Percentiles rank a stretch among this genome's conserved stretches.
Conservation (phyloP, 2,888 invertebrate species). For the Gari tellinella region DNA sequence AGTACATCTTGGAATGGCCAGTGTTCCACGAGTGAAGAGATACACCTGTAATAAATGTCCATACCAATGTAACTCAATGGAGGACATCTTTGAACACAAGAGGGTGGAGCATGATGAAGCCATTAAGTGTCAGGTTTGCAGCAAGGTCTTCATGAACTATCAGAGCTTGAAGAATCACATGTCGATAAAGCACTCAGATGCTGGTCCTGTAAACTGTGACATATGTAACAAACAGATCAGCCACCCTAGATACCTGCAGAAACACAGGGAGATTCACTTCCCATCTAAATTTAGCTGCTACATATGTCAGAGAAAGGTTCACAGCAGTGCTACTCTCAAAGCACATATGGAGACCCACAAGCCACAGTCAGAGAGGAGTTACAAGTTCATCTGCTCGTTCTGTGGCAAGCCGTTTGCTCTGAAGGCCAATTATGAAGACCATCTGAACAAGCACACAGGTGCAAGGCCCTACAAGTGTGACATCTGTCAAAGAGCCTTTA, state of each 20-base stretch:
- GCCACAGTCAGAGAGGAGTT: constrained; percentile 58
- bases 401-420: constrained; percentile 66
- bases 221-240: constrained; percentile 63
- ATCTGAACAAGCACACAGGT: constrained; percentile 76
- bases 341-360: constrained; percentile 73
- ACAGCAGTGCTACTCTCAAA: constrained; percentile 60
- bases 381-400: constrained; percentile 64
- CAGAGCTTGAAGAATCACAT: constrained; percentile 59
- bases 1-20: constrained; percentile 20
- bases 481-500: constrained; percentile 66
- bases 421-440: constrained; percentile 68
- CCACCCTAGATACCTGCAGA: constrained; percentile 57
- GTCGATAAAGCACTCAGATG: constrained; percentile 55
- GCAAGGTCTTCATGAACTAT: constrained; percentile 49
- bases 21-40: constrained; percentile 17
- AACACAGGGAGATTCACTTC: constrained; percentile 61
- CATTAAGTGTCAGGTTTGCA: constrained; percentile 56
- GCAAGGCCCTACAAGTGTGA: constrained; percentile 70
- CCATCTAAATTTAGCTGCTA: constrained; percentile 40
- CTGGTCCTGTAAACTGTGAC: constrained; percentile 41
- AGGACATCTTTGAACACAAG: constrained; percentile 52
- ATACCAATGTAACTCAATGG: constrained; percentile 43
- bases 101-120: constrained; percentile 38
- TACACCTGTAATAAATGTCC: constrained; percentile 55
- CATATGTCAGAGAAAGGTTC: constrained; percentile 59